Evolutionary conservation across 2,113 vertebrate genomes (phyloP).

Genomic region (Microcebus lehilahytsara): DNA sequence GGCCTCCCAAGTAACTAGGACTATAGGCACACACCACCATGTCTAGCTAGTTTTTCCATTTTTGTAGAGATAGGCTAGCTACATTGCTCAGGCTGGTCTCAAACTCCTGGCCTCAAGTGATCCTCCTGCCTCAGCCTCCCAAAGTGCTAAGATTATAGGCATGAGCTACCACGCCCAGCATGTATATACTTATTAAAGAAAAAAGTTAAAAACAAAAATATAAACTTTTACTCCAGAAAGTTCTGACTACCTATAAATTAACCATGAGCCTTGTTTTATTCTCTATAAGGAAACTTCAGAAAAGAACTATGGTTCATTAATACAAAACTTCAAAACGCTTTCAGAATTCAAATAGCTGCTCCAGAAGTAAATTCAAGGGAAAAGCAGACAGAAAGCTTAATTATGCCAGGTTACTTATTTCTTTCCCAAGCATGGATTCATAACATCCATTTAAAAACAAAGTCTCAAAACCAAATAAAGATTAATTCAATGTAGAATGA

Average conservation of each 20-base stretch:
- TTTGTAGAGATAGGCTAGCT: too few relatives aligned
- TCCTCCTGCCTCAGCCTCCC: too few relatives aligned
- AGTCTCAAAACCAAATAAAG: not conserved
- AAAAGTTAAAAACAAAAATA: slow-evolving; percentile 1
- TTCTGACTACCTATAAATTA: not conserved
- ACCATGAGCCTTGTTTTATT: not conserved
- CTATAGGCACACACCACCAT: too few relatives aligned
- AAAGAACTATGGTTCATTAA: not conserved
- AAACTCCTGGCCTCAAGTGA: too few relatives aligned
- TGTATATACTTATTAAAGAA: not conserved
- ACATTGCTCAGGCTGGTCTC: too few relatives aligned
- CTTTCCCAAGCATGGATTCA: not conserved
- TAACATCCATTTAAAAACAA: not conserved
- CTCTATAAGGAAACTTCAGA: not conserved
- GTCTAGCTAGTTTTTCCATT: too few relatives aligned
- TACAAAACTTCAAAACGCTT: not conserved
- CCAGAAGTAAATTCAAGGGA: not conserved
- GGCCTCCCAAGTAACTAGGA: too few relatives aligned
- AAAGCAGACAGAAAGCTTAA: not conserved
- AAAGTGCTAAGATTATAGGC: too few relatives aligned
- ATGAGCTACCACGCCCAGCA: too few relatives aligned
- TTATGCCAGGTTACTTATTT: not conserved
- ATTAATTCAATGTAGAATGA: not conserved
- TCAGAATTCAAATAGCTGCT: not conserved
- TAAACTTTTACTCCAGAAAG: not conserved